Base-by-base conservation (phyloP, 2,888 invertebrate genomes). In the Spisula solida region DNA sequence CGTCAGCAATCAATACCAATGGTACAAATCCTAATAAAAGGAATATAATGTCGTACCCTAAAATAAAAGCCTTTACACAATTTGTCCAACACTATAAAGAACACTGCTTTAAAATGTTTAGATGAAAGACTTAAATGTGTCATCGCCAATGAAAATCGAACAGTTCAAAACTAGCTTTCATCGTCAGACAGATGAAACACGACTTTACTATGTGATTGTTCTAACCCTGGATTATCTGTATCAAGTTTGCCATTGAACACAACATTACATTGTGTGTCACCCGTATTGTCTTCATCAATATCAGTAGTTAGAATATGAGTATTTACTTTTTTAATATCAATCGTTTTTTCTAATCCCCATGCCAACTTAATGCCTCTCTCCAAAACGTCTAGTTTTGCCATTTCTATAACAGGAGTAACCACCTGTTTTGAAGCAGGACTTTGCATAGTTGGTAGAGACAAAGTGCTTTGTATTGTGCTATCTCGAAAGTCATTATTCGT, bases 131-230 rank as follows among this genome's bases (percentile, higher is more conserved):
- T n/a, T 51, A n/a, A n/a, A n/a, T n/a, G 51, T 14, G 51, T 51
- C 60, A 66, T 66, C n/a, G 20, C 60, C 2, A 8, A 66, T 6
- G n/a, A 25, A 66, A 4, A 66, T 14, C 12, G 2, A 66, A 66
- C 25, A 66, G 4, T 25, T 66, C 31, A 75, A 31, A 10, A 16
- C 34, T 34, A 75, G 18, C 75, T 34, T 31, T 82, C 82, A 20
- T 82, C 82, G n/a, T 82, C 82, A 0, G 82, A 82, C 20, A 82
- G 20, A 5, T n/a, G 31, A 34, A 82, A 82, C 16, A 82, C 41
- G 0, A 82, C 82, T 82, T 60, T 60, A 82, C 31, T 29, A 48
- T 48, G 48, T 5, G 51, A 25, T 51, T 55, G 51, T 81, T 29
- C 29, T 29, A 14, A 29, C 25, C 4, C 12, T n/a, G 18, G 31